Conservation (phyloP, 1,140 invertebrate genomes). For the Teleopsis dalmanni region DNA sequence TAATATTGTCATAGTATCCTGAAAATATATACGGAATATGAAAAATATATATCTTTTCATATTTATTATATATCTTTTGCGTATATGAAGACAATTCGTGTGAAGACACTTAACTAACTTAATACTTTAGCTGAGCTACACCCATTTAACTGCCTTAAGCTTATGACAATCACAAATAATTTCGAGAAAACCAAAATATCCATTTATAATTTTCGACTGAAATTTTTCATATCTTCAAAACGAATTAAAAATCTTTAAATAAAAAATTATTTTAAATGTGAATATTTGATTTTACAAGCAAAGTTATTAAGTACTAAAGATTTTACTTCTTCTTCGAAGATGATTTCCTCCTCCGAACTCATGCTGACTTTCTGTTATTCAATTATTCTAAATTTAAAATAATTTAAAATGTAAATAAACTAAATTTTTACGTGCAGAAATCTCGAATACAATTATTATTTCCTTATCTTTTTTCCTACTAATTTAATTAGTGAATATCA, state of each 20-base stretch:
- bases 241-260: too few relatives aligned
- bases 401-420: neutral
- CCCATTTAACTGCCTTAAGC: too few relatives aligned
- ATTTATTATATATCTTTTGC: too few relatives aligned
- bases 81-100: too few relatives aligned
- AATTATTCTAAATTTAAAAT: neutral
- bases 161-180: too few relatives aligned
- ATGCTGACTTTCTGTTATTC: constrained; percentile 9
- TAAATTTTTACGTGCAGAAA: neutral
- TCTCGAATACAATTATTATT: constrained; percentile 7
- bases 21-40: constrained; percentile 43
- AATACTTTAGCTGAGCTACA: too few relatives aligned
- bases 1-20: constrained; percentile 90
- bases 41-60: too few relatives aligned
- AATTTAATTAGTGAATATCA: neutral
- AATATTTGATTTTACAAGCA: neutral
- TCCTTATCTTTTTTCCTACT: neutral
- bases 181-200: too few relatives aligned
- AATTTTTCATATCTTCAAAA: too few relatives aligned
- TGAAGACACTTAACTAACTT: too few relatives aligned
- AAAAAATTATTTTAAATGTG: too few relatives aligned
- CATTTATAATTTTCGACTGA: too few relatives aligned
- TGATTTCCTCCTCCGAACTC: constrained; percentile 29
- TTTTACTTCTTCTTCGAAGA: constrained; percentile 20
- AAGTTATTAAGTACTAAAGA: neutral